Evolutionary conservation across 2,888 invertebrate genomes (phyloP), one percentile per base, ranked within the genome.

Genomic region (Drosophila flavopinicola): DNA sequence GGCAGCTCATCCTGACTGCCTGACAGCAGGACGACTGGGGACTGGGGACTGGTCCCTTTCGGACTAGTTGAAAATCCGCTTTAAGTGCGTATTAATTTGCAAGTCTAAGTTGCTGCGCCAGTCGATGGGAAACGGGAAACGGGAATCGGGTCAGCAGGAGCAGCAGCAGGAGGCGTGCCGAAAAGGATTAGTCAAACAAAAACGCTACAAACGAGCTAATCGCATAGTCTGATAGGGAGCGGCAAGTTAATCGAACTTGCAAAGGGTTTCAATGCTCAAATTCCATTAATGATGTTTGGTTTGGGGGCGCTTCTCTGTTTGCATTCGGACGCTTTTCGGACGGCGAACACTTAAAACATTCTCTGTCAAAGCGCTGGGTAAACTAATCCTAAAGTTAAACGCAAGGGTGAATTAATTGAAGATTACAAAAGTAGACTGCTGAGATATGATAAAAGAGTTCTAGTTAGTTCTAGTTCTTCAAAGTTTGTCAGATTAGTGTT

Each of bases 31-130:
- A 13, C 13, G 5, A 11, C 5, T 5, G 6, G n/a, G 17, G 9
- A 25, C n/a, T n/a, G n/a, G n/a, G n/a, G n/a, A n/a, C n/a, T 9
- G 48, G 15, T 38, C 7, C 10, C 39, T 54, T 17, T 41, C 20
- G 39, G 57, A 54, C 71, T 66, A 49, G 75, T 53, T 64, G 75
- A 60, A 56, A 78, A 75, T 85, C 87, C 74, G 56, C 67, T 59
- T 65, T 73, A 85, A 86, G 87, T 87, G 87, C 70, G 87, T 74
- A 80, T 80, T 80, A 80, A 80, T 80, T 80, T 80, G 87, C 85
- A 80, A 80, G 87, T 80, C 80, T 73, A 84, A 84, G 80, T 79
- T 64, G 27, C 51, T 51, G 29, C 35, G 39, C 42, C 33, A 15
- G 13, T 17, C 25, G 23, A 23, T 20, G 23, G 13, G 32, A 38